Base-by-base conservation (phyloP, 2,113 vertebrate genomes). In the Takifugu flavidus region DNA sequence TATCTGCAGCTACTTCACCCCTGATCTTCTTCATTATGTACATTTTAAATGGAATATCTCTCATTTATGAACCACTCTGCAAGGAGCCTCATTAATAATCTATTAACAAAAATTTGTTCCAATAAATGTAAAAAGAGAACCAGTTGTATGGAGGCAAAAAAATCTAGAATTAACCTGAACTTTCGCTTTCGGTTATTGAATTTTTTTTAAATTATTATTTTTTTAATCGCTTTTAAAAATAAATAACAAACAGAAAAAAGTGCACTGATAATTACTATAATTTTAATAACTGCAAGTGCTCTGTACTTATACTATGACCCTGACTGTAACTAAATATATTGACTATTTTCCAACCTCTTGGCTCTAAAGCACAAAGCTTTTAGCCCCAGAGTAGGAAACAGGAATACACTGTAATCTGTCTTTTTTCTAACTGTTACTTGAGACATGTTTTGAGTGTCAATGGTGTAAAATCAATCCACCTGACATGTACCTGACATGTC, bases 21-120 rank as follows among this genome's bases (percentile, higher is more conserved):
- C 70, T 43, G 59, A 69, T 79, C 69, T 53, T 75, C 72, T 78
- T 85, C 78, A 80, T 83, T 77, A 73, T 68, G 72, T 72, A 83
- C 83, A 83, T 81, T 75, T 72, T 64, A 75, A 76, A 76, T 78
- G 70, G 70, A 65, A 83, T 77, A 62, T 3, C 57, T 65, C 75
- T 77, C 80, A 74, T 79, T 84, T 69, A 79, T 83, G 71, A 82
- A 72, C 54, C 39, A 0, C 3, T 49, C 45, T 27, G 56, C 49
- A 26, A 70, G 61, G 72, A 70, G 64, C 56, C 70, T 65, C 78
- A 82, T 80, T 80, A 79, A 82, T 75, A 75, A 83, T 28, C 2
- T 56, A 77, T 85, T 80, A 83, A 82, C 79, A 13, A 76, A 74
- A 74, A 65, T 74, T 66, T 82, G 72, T 65, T 25, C 50, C 56